Evolutionary conservation across 2,797 vertebrate genomes (phyloP).

Genomic region (Anguilla pacifica): DNA sequence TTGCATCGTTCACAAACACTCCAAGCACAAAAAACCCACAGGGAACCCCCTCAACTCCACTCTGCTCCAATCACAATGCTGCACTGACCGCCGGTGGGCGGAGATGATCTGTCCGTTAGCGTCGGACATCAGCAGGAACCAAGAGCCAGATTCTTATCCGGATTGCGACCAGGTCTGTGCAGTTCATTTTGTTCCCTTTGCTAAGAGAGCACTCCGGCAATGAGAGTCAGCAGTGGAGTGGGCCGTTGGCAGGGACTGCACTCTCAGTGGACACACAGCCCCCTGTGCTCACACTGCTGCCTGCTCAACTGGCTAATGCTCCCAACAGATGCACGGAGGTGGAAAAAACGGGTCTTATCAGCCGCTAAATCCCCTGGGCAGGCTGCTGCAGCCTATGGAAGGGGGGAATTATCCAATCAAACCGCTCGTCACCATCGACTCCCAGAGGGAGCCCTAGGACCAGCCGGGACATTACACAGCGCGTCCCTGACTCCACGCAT

Average conservation of each 20-base stretch:
- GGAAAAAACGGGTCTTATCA: conserved; percentile 40
- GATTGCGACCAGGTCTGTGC: neutral
- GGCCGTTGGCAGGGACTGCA: neutral
- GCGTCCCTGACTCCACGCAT: conserved; percentile 31
- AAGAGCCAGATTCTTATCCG: neutral
- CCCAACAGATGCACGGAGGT: conserved; percentile 42
- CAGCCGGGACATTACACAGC: conserved; percentile 42
- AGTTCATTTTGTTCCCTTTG: neutral
- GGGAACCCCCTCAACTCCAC: neutral
- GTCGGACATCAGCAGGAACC: neutral
- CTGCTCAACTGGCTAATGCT: conserved; percentile 30
- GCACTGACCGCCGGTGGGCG: neutral
- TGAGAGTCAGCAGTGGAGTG: neutral
- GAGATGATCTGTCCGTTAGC: neutral
- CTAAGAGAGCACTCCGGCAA: neutral
- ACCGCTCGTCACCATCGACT: conserved; percentile 16
- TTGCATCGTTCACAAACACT: neutral
- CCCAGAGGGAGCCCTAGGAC: conserved; percentile 37
- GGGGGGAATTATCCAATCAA: conserved; percentile 37
- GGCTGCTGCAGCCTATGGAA: conserved; percentile 29
- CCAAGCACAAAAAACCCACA: neutral
- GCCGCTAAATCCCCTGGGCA: conserved; percentile 17
- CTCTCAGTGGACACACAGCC: neutral
- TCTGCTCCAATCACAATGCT: neutral
- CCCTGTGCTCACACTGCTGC: neutral